phyloP scores from a whole-genome alignment of 2,113 vertebrate genomes.

The Noturus placidus region DNA sequence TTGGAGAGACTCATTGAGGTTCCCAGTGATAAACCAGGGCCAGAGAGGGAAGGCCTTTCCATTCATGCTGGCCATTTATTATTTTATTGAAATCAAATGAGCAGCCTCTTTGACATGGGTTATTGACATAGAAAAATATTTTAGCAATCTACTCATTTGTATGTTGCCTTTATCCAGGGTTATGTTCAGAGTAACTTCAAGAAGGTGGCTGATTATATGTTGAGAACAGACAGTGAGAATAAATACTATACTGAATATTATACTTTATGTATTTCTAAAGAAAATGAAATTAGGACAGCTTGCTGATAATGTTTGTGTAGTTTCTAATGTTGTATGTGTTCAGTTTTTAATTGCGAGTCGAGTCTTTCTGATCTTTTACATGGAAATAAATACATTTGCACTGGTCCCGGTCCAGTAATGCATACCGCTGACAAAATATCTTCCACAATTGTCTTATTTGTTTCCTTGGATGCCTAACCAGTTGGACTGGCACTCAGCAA shows the following conservation, averaged over 20 bases:
- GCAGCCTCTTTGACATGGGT: slow-evolving; percentile 40
- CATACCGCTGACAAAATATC: slow-evolving; percentile 39
- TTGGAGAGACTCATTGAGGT: slow-evolving; percentile 52
- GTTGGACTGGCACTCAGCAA: slow-evolving; percentile 55
- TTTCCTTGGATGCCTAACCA: slow-evolving; percentile 56
- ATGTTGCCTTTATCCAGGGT: background rate
- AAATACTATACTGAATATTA: background rate
- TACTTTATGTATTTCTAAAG: background rate
- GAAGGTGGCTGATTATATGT: background rate
- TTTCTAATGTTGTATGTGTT: background rate
- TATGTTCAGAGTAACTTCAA: background rate
- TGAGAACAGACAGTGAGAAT: background rate
- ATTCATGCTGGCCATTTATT: slow-evolving; percentile 40
- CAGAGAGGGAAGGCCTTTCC: slow-evolving; percentile 48
- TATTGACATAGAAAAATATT: slow-evolving; percentile 27
- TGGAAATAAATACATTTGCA: slow-evolving; percentile 33
- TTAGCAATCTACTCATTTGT: slow-evolving; percentile 3
- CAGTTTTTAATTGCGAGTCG: background rate
- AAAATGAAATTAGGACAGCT: too few relatives aligned
- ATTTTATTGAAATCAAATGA: slow-evolving; percentile 78
- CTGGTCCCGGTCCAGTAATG: slow-evolving; percentile 31
- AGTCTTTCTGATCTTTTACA: background rate
- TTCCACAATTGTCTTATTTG: slow-evolving; percentile 55
- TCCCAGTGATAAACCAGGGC: slow-evolving; percentile 69
- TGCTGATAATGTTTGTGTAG: background rate